Evolutionary conservation across 2,888 invertebrate species (phyloP), one percentile per base, ranked within the genome.

Genomic region (Neoascia interrupta): DNA sequence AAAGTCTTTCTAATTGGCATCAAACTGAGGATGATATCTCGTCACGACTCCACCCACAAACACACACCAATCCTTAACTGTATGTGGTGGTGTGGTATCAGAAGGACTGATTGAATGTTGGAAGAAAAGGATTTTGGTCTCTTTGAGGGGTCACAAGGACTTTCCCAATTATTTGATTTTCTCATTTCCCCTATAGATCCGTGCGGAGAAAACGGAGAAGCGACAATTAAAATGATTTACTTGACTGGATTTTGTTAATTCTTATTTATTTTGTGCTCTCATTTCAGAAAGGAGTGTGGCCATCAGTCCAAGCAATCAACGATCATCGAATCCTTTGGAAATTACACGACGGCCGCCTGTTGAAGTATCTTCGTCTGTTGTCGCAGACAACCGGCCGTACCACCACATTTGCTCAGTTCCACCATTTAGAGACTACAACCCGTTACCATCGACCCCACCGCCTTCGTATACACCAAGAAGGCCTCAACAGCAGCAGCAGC

Each of bases 391-490:
- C 28, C 53, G 10, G 8, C 8, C 8, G 3, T n/a, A n/a, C n/a
- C n/a, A n/a, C n/a, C n/a, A n/a, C n/a, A n/a, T n/a, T n/a, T n/a
- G 73, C 56, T 80, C 73, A 61, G 73, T 72, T 58, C 81, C 75
- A 82, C 81, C 84, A 73, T 81, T 82, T 81, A 41, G 64, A 74
- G 82, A 73, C 53, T 76, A 84, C 21, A 81, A 72, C 15, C 84
- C 83, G 1, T 63, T 84, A 81, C 85, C 87, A 5, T 70, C 84
- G 21, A 87, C 88, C 19, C 88, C 88, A 26, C 88, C 88, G 13
- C 87, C 88, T 39, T 83, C 86, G 23, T 87, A 88, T 61, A 83
- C 87, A 6, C 84, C 84, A 51, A 66, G 84, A 21, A 70, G 60
- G 15, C 56, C 61, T 43, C 49, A 21, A 83, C 87, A 6, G 83